Evolutionary conservation across 2,888 invertebrate species (phyloP), one percentile per base, ranked within the genome.

Genomic region (Drosophila merina): DNA sequence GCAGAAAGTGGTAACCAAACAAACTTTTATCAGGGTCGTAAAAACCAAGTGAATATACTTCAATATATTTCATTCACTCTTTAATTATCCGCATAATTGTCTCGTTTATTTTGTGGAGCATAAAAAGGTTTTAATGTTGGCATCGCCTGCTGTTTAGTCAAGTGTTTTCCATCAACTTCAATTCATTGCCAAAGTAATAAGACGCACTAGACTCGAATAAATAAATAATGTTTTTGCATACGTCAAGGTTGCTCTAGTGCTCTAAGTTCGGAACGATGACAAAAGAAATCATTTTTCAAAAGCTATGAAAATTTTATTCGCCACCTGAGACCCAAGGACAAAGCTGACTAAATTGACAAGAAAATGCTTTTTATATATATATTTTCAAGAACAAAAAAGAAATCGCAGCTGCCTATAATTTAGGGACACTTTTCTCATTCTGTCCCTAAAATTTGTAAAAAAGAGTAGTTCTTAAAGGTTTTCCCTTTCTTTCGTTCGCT

Each of bases 171-270:
- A 10, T 38, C 64, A 40, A 20, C 57, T 57, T 48, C 10, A 36
- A 40, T 47, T 52, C 51, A 52, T 28, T 45, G 64, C 47, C 26
- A 47, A 47, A 40, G 25, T 62, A 52, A 38, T 26, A 25, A 10
- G 51, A 51, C 25, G 9, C 12, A 47, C 36, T 59, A 28, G 28
- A 36, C 10, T 36, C 14, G 26, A 31, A 52, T 40, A 45, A 52
- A 40, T 50, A 59, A 75, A 69, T 36, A 57, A 50, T 60, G 66
- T 10, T 66, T 8, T 51, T 51, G 57, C 67, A 44, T 66, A 57
- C 64, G 72, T 67, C 71, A 79, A 82, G 63, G 79, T 59, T 33
- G 49, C 36, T 30, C 3, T n/a, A 25, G 8, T 52, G 20, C 40
- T 20, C 20, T 4, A 1, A 33, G 33, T 33, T 33, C 4, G 3